phyloP scores from a whole-genome alignment of 2,888 invertebrate genomes.

The Eilema sororculum region DNA sequence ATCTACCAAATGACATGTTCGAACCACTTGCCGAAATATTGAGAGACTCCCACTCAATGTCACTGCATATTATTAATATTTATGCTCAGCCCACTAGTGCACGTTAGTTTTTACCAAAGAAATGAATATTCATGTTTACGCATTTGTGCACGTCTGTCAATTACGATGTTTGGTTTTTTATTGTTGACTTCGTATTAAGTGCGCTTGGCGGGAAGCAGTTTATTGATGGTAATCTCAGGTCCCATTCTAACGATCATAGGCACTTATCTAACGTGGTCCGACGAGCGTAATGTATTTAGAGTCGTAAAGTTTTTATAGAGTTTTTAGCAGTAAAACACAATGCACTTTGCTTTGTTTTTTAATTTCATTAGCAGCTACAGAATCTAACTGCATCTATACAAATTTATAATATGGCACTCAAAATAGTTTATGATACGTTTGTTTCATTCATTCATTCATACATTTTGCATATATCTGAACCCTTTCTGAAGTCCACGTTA shows the following conservation, averaged over 20 bases:
- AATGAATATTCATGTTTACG: constrained; percentile 26
- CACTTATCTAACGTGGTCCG: constrained; percentile 60
- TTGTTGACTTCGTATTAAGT: constrained; percentile 28
- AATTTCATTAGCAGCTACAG: neutral
- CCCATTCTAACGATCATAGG: constrained; percentile 27
- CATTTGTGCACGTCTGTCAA: constrained; percentile 18
- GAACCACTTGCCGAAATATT: constrained; percentile 52
- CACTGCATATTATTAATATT: constrained; percentile 45
- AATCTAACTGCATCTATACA: too few species aligned
- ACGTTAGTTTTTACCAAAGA: constrained; percentile 15
- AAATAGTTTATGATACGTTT: neutral
- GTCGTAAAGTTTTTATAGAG: constrained; percentile 55
- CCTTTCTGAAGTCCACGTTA: neutral
- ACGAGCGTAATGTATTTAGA: constrained; percentile 62
- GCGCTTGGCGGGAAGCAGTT: constrained; percentile 33
- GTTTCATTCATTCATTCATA: too few species aligned
- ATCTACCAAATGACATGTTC: constrained; percentile 59
- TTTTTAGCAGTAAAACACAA: constrained; percentile 40
- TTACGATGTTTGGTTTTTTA: constrained; percentile 13
- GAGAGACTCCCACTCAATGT: constrained; percentile 41
- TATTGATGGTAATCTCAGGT: constrained; percentile 46
- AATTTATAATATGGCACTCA: too few species aligned
- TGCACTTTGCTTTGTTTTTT: neutral
- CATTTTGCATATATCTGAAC: too few species aligned
- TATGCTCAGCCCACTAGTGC: neutral